Evolutionary conservation across 2,888 invertebrate genomes (phyloP), one percentile per base, ranked within the genome.

Genomic region (Ennomos fuscantarius): DNA sequence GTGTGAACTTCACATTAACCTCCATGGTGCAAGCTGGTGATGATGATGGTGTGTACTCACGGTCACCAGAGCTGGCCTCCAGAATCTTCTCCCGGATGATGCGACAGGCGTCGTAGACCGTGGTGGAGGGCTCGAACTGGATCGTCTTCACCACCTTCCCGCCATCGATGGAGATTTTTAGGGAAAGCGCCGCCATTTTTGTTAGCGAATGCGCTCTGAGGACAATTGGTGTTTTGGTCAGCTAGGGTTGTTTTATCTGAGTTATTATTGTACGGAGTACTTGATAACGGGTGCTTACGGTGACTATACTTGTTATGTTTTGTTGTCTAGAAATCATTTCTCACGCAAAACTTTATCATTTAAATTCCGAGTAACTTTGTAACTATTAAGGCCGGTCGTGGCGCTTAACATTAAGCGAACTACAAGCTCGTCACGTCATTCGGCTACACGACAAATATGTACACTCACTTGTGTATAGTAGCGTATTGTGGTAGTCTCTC

Each of bases 81-180:
- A 97, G 94, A 64, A 99, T 96, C 93, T 99, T 99, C 88, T 99
- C 99, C 65, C 99, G 93, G 79, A 99, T 99, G 82, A 98, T 95
- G 81, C 96, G 95, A 90, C 99, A 99, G 47, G 99, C 98, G 90
- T 99, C 99, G 93, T 97, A 98, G 53, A 99, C 97, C 61, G 97
- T 96, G 65, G 97, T 98, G 79, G 97, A 95, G 37, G 99, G 98
- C 88, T 99, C 98, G 90, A 99, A 99, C 92, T 99, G 98, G 93
- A 99, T 98, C 73, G 98, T 99, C 94, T 99, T 99, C 82, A 97
- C 97, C 79, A 98, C 97, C 86, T 96, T 96, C 74, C 96, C 96
- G 78, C 96, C 95, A 81, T 97, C 96, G 82, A 97, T 95, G 76
- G 96, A 95, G 87, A 98, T 97, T 87, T 96, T 96, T 70, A 98